phyloP scores from a whole-genome alignment of 2,113 vertebrate genomes.

The Boulengeromyrus knoepffleri region DNA sequence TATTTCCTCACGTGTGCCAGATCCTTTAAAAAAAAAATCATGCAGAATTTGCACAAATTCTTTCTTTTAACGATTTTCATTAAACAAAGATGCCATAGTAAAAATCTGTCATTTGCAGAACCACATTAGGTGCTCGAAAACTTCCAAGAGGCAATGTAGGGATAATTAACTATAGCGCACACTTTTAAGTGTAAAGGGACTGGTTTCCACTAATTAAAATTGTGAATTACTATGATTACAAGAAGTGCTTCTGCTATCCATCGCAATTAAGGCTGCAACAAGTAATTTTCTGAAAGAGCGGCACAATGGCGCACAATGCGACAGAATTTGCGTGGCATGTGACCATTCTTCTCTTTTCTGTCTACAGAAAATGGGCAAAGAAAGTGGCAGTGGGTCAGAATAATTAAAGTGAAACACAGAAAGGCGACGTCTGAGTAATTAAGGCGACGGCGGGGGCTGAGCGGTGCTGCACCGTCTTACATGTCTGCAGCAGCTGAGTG shows the following conservation, averaged over 20 bases:
- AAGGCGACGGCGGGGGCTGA: neutral
- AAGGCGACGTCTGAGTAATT: neutral
- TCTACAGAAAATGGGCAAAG: neutral
- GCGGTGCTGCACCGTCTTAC: neutral
- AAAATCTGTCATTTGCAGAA: neutral
- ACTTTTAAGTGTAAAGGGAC: neutral
- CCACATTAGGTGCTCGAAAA: neutral
- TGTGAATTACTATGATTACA: slow-evolving; percentile 5
- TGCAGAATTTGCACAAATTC: neutral
- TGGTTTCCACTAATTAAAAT: slow-evolving; percentile 9
- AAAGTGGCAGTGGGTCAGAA: neutral
- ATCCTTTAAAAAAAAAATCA: neutral
- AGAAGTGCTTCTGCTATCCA: neutral
- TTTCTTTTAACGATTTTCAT: neutral
- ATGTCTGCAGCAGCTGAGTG: neutral
- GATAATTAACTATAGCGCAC: neutral
- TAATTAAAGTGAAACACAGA: neutral
- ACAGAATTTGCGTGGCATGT: neutral
- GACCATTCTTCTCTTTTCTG: neutral
- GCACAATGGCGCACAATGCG: neutral
- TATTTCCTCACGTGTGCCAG: neutral
- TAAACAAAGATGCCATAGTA: neutral
- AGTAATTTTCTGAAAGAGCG: neutral
- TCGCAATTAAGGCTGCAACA: neutral
- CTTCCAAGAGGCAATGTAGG: neutral